A percentile compares a stretch with the other conserved stretches of the same genome.
These are phyloP conservation scores for Melanargia galathea DNA, from an alignment of 2,888 invertebrate species.

Conservation along the genomic window DNA sequence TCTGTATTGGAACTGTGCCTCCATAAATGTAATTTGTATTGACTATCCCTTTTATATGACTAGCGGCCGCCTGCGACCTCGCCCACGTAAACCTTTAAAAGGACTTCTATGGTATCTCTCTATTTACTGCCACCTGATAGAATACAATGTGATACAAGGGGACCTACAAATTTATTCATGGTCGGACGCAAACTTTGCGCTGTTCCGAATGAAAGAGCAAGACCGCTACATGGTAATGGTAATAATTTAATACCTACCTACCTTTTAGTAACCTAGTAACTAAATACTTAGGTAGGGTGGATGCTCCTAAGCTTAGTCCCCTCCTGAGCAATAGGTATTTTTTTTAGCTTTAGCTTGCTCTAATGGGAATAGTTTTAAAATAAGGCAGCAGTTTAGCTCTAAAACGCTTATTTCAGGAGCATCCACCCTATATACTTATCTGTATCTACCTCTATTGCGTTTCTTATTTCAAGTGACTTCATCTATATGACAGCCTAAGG, in stretches of 20 bases:
- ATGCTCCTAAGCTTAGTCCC: too few relatives aligned
- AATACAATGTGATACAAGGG: conserved; percentile 17
- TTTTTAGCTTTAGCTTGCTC: too few relatives aligned
- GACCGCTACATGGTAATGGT: background rate
- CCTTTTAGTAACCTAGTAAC: too few relatives aligned
- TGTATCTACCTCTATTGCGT: too few relatives aligned
- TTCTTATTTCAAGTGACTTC: too few relatives aligned
- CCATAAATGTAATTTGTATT: conserved; percentile 77
- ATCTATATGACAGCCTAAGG: too few relatives aligned
- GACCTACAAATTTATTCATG: conserved; percentile 23
- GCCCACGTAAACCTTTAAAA: conserved; percentile 40
- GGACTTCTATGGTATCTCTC: conserved; percentile 34
- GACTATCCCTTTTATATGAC: conserved; percentile 52
- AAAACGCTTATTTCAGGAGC: too few relatives aligned
- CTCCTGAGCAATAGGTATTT: too few relatives aligned
- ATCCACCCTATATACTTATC: too few relatives aligned
- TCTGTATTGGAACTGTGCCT: conserved; percentile 64
- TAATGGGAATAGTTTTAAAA: too few relatives aligned
- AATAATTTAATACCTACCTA: background rate
- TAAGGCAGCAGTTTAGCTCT: too few relatives aligned
- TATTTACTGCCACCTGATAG: conserved; percentile 31
- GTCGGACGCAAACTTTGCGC: background rate
- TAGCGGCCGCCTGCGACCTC: conserved; percentile 38
- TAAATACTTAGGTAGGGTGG: too few relatives aligned
- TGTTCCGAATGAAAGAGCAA: conserved; percentile 5